A percentile compares a stretch with the other conserved stretches of the same genome.
phyloP scores from a whole-genome alignment of 2,888 invertebrate species.

The Podotricha telesiphe region DNA sequence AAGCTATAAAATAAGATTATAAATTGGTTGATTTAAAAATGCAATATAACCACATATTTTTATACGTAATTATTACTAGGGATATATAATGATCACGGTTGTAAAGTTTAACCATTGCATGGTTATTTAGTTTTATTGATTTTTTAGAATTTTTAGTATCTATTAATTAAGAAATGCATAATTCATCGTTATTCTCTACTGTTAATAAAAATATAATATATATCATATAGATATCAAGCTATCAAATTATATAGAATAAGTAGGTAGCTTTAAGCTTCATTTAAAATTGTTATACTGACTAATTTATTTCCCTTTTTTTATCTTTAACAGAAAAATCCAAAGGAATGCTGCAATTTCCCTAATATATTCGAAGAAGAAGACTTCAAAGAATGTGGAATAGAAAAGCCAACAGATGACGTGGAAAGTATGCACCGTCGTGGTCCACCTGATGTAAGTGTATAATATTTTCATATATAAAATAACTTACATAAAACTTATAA shows the following conservation, averaged over 20 bases:
- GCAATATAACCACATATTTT: background rate
- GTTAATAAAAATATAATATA: background rate
- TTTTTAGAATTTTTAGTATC: background rate
- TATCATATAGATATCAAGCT: too few relatives aligned
- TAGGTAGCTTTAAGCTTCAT: too few relatives aligned
- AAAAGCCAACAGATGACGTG: slow-evolving; percentile 46
- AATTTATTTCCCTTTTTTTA: background rate
- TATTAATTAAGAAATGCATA: background rate
- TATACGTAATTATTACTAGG: background rate
- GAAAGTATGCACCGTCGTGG: slow-evolving; percentile 34
- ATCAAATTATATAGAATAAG: too few relatives aligned
- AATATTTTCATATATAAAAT: slow-evolving; percentile 1
- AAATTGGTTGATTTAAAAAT: background rate
- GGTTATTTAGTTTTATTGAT: background rate
- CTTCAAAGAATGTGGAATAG: slow-evolving; percentile 59
- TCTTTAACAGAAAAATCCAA: slow-evolving; percentile 57
- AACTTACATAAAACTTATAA: too few relatives aligned
- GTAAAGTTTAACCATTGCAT: background rate
- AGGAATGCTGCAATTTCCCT: slow-evolving; percentile 63
- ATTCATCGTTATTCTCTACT: too few relatives aligned
- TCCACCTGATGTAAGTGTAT: slow-evolving; percentile 58
- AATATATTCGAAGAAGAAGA: slow-evolving; percentile 58
- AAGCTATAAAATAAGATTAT: background rate
- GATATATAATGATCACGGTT: background rate
- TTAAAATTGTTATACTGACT: too few relatives aligned